Evolutionary conservation across 2,888 invertebrate species (phyloP).

Genomic region (Monopis laevigella): DNA sequence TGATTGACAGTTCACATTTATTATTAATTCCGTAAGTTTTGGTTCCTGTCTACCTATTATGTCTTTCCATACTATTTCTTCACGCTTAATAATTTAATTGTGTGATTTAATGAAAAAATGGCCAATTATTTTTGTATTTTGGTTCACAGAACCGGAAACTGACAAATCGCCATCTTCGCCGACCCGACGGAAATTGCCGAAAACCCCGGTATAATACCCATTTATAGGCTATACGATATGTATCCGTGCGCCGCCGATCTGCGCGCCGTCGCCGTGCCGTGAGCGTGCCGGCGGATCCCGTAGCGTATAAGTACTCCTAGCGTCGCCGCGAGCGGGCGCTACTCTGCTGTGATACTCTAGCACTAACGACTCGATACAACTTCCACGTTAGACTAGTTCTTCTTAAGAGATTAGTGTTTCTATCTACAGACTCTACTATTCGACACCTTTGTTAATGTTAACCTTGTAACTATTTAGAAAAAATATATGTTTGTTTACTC

Average conservation of each 20-base stretch:
- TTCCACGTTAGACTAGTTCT: constrained; percentile 55
- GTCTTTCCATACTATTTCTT: no score
- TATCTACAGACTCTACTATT: constrained; percentile 32
- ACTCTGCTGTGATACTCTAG: constrained; percentile 61
- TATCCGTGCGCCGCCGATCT: constrained; percentile 34
- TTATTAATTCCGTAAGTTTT: no score
- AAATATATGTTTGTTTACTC: constrained; percentile 39
- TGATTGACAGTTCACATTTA: no score
- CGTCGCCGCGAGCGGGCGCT: constrained; percentile 41
- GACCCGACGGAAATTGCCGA: constrained; percentile 93
- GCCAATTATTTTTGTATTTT: constrained; percentile 28
- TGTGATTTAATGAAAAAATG: no score
- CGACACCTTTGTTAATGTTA: constrained; percentile 42
- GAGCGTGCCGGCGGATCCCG: constrained; percentile 16
- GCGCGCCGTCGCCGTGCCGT: constrained; percentile 1
- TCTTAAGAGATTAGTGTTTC: constrained; percentile 58
- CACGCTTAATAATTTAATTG: no score
- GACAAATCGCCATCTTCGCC: constrained; percentile 91
- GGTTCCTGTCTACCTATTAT: constrained; percentile 7
- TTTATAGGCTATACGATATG: constrained; percentile 65
- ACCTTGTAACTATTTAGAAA: constrained; percentile 50
- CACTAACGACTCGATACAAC: constrained; percentile 52
- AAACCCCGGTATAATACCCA: constrained; percentile 93
- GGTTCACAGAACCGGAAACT: constrained; percentile 80
- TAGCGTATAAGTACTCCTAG: no score